Percentiles rank a stretch among this genome's conserved stretches.
phyloP scores from a whole-genome alignment of 1,140 invertebrate species.

The Ephestia elutella region DNA sequence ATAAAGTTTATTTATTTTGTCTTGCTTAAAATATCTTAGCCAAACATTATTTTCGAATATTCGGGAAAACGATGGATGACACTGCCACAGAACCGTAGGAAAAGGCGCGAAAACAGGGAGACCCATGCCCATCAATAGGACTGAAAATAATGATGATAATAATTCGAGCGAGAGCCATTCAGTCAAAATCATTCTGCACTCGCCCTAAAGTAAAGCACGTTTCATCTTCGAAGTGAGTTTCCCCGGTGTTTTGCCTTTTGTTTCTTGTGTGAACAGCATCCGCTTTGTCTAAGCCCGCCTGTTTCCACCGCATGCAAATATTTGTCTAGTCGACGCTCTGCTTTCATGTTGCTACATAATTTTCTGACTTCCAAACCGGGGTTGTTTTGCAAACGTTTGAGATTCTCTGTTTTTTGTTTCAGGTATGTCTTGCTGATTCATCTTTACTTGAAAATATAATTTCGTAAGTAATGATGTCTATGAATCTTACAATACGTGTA shows the following conservation, averaged over 20 bases:
- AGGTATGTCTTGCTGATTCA: background rate
- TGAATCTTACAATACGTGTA: too few relatives aligned
- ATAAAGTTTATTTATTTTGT: too few relatives aligned
- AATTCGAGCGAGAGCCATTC: too few relatives aligned
- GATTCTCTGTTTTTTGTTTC: background rate
- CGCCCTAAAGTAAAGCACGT: background rate
- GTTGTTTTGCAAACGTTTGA: slow-evolving; percentile 2
- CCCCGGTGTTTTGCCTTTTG: slow-evolving; percentile 54
- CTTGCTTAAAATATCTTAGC: too few relatives aligned
- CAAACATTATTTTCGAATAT: too few relatives aligned
- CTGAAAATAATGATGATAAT: too few relatives aligned
- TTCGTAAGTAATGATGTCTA: too few relatives aligned
- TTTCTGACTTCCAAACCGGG: slow-evolving; percentile 30
- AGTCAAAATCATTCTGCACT: background rate
- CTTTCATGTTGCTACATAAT: slow-evolving; percentile 42
- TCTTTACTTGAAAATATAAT: background rate
- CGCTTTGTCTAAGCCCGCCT: slow-evolving; percentile 45
- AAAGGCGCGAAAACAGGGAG: too few relatives aligned
- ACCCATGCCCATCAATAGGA: too few relatives aligned
- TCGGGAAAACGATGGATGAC: too few relatives aligned
- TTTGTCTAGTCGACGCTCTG: slow-evolving; percentile 46
- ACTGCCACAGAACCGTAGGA: too few relatives aligned
- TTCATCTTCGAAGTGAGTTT: slow-evolving; percentile 14
- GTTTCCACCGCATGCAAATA: slow-evolving; percentile 48
- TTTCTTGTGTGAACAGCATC: slow-evolving; percentile 49